Base-by-base conservation (phyloP, 2,888 invertebrate species). In the Leucania comma region DNA sequence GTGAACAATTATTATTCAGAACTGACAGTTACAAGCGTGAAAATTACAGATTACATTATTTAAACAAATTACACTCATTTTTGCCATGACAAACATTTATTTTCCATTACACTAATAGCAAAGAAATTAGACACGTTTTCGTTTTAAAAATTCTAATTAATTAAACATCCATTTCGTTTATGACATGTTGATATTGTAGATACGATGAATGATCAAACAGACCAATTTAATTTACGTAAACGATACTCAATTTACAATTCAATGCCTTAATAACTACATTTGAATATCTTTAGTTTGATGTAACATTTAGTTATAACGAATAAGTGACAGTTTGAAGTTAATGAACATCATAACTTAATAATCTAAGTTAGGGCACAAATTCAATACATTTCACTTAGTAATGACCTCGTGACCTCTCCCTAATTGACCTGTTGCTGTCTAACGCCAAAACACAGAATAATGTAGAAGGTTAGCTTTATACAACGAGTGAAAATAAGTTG, bases 381-480 rank as follows among this genome's bases (percentile, higher is more conserved):
- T 78, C 78, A 75, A 81, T 81, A 81, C 64, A 81, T 78, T 81
- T 75, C 71, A 73, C 79, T 75, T 62, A 69, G 68, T 8, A 66
- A 66, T 67, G 71, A 67, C 66, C 68, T 62, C 72, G 51, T 58
- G 71, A 58, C 63, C 76, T 58, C 60, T n/a, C 38, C 51, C 32
- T 75, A 71, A 73, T 73, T 66, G 72, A 81, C 78, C 78, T 81
- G 78, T 81, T 80, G 80, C 76, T 80, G 32, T 29, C 38, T 65
- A 4, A 51, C 59, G 65, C 58, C 22, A 22, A 35, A 24, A 8
- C 20, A 46, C 32, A 32, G 9, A 46, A 17, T 24, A 46, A 20
- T 29, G 1, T 57, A 65, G 46, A 65, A 65, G 64, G 58, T 17
- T 3, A 9, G 3, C 1, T 46, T 10, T 4, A 22, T 22, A 29